phyloP scores from a whole-genome alignment of 2,797 vertebrate genomes.

The Melanotaenia boesemani region DNA sequence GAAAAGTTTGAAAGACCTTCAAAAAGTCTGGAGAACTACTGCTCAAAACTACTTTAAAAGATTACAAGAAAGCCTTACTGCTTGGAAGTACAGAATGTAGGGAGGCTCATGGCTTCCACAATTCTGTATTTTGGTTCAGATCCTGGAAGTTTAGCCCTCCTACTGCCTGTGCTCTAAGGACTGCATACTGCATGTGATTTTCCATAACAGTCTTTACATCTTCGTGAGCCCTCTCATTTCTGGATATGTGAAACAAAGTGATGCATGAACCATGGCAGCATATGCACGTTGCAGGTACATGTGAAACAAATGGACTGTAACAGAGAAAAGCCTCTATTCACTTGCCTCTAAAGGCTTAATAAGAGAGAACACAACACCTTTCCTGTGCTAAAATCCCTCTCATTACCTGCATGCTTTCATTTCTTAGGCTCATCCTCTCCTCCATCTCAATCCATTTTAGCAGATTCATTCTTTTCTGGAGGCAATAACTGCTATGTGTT shows the following conservation, averaged over 20 bases:
- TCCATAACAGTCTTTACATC: constrained; percentile 53
- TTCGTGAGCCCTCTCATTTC: constrained; percentile 28
- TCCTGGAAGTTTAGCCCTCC: constrained; percentile 3
- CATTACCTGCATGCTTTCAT: not conserved
- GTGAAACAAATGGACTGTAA: constrained; percentile 16
- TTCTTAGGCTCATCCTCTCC: not conserved
- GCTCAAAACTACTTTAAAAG: not conserved
- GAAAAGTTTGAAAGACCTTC: not conserved
- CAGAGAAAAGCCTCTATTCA: constrained; percentile 4
- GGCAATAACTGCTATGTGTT: constrained; percentile 7
- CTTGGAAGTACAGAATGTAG: not conserved
- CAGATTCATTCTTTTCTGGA: constrained; percentile 14
- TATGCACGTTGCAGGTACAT: constrained; percentile 5
- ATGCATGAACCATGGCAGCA: constrained; percentile 15
- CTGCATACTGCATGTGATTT: constrained; percentile 53
- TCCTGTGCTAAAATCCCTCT: not conserved
- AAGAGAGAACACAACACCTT: not conserved
- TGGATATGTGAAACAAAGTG: constrained; percentile 24
- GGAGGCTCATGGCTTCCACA: not conserved
- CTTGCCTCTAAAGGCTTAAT: not conserved
- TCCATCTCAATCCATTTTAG: constrained; percentile 17
- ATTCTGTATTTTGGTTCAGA: not conserved
- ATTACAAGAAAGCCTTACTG: not conserved
- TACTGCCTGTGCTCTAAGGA: constrained; percentile 6
- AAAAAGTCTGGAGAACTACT: not conserved